Percentiles rank a stretch among this genome's conserved stretches.
Evolutionary conservation across 2,113 vertebrate genomes (phyloP).

Genomic region (Eulemur macaco): DNA sequence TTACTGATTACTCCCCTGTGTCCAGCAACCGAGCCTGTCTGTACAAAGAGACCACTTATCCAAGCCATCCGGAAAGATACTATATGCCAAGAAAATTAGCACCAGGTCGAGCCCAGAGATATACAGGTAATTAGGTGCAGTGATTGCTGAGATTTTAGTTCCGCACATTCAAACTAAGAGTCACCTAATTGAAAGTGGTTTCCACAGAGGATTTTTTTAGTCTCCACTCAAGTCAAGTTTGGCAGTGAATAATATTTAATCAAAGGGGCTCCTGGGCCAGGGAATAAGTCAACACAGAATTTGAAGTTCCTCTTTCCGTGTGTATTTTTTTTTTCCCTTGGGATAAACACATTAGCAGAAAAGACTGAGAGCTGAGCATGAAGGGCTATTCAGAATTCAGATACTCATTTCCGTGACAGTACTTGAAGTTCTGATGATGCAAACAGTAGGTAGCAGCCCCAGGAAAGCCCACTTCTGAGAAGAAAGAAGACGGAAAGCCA

Average conservation of each 20-base stretch:
- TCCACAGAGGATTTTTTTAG: neutral
- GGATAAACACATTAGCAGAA: neutral
- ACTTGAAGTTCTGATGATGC: neutral
- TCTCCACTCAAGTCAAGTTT: neutral
- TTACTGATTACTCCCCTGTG: neutral
- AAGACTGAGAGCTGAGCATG: neutral
- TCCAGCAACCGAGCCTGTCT: neutral
- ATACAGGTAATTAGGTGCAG: neutral
- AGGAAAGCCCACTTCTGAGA: neutral
- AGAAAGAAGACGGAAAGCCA: neutral
- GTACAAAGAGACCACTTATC: neutral
- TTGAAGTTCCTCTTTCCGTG: neutral
- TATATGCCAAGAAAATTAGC: neutral
- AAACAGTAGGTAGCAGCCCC: neutral
- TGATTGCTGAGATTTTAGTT: neutral
- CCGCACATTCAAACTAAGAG: neutral
- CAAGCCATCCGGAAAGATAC: neutral
- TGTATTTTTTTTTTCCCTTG: constrained; percentile 26
- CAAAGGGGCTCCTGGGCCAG: neutral
- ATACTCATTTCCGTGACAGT: neutral
- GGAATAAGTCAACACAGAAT: neutral
- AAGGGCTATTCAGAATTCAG: neutral
- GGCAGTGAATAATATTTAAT: neutral
- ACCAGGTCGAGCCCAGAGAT: too few species aligned
- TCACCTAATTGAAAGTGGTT: neutral